Evolutionary conservation across 1,140 invertebrate species (phyloP), one percentile per base, ranked within the genome.

Genomic region (Macrosteles quadrilineatus): DNA sequence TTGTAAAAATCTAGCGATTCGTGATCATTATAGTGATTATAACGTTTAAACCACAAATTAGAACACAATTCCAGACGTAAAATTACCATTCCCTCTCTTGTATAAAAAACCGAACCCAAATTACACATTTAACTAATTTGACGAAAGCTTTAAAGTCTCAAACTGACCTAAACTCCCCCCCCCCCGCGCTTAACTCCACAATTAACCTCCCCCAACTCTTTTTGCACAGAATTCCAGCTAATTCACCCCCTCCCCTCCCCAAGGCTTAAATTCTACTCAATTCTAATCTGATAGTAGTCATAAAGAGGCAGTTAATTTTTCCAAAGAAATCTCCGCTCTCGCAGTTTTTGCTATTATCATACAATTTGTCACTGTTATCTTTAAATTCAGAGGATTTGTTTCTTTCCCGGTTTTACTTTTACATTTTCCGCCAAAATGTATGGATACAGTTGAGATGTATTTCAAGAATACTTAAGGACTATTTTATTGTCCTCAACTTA

Each of bases 301-400:
- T 50, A 50, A 50, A 50, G 47, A 50, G n/a, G 14, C 47, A 50
- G 47, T 50, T 50, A 50, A 50, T 50, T 50, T 50, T 50, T 50
- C 47, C 14, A 21, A 50, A n/a, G n/a, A 50, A 50, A 21, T 50
- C 47, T 50, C 47, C 3, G 6, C 47, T 21, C 14, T 4, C 47
- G 4, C n/a, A 17, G 17, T 4, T 19, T 17, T 50, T n/a, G 6
- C 47, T 50, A 21, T 50, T 50, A 50, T 50, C 47, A n/a, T 50
- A 21, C n/a, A 50, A 50, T 50, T 50, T 50, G 47, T 50, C 47
- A 50, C 21, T 21, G 21, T 50, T 50, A 50, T 50, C 47, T 50
- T 21, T 17, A 21, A 17, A 21, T 50, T 50, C 47, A 50, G 32
- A 36, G 32, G 32, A 36, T 36, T 36, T 36, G 32, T 36, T 36